Conservation (phyloP, 1,140 invertebrate genomes). For the Tetramorium parvispinum region DNA sequence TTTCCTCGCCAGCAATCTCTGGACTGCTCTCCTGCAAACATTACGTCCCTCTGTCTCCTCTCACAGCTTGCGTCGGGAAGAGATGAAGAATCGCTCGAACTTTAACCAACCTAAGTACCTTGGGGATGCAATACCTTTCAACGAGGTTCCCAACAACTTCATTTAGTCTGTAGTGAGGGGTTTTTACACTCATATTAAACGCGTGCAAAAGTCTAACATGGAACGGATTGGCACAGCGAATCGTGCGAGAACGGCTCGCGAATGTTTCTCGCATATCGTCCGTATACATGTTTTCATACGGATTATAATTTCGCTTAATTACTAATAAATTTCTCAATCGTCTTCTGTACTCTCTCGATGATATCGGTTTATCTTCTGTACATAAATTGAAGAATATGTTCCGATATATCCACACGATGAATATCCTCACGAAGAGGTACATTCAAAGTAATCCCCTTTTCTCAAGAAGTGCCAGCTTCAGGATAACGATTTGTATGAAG, state of each 20-base stretch:
- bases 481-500: background rate
- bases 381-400: background rate
- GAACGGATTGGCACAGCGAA: slow-evolving; percentile 67
- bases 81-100: slow-evolving; percentile 12
- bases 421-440: background rate
- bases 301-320: slow-evolving; percentile 19
- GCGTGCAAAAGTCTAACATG: slow-evolving; percentile 53
- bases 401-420: background rate
- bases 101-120: background rate
- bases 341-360: background rate
- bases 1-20: background rate
- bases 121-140: background rate
- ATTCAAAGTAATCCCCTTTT: slow-evolving; percentile 27
- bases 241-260: slow-evolving; percentile 24
- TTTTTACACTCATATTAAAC: slow-evolving; percentile 43
- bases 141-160: slow-evolving; percentile 3
- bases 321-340: slow-evolving; percentile 2
- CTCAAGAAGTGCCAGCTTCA: background rate
- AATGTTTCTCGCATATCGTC: slow-evolving; percentile 11
- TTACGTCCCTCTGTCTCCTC: background rate
- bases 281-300: background rate
- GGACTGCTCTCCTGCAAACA: background rate
- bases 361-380: background rate
- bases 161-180: background rate
- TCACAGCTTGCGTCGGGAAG: background rate